Evolutionary conservation across 2,797 vertebrate genomes (phyloP).

Genomic region (Cygnus olor): DNA sequence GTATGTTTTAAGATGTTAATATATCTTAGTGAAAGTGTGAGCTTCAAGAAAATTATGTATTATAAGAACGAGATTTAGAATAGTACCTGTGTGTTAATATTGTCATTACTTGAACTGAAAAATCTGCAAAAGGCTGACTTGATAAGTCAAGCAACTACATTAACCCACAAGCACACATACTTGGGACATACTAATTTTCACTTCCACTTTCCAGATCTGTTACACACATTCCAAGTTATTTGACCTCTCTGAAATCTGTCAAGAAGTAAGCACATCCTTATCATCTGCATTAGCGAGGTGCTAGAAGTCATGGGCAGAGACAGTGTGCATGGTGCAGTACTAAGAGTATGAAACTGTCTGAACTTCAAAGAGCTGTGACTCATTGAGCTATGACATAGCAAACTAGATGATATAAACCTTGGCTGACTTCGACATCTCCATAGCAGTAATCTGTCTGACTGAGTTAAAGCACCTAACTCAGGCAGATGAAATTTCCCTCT

Average conservation of each 20-base stretch:
- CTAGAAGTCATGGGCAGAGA: not conserved
- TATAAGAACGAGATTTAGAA: not conserved
- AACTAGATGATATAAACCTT: not conserved
- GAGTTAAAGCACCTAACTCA: not conserved
- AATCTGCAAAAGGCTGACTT: not conserved
- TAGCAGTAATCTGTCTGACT: not conserved
- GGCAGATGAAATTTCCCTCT: not conserved
- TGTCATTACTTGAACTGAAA: not conserved
- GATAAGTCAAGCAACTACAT: not conserved
- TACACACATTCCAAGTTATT: not conserved
- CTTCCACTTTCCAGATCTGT: not conserved
- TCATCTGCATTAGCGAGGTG: not conserved
- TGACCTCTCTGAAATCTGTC: not conserved
- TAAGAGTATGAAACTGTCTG: not conserved
- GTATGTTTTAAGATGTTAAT: not conserved
- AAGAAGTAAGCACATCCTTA: not conserved
- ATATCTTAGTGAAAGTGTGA: not conserved
- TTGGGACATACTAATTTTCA: not conserved
- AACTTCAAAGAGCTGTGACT: not conserved
- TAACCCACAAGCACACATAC: not conserved
- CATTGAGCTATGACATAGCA: not conserved
- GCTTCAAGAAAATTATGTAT: not conserved
- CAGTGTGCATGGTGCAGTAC: fast-evolving
- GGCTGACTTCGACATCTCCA: not conserved
- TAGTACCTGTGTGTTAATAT: not conserved